Conservation (phyloP, 2,113 vertebrate genomes). For the Thryonomys swinderianus region DNA sequence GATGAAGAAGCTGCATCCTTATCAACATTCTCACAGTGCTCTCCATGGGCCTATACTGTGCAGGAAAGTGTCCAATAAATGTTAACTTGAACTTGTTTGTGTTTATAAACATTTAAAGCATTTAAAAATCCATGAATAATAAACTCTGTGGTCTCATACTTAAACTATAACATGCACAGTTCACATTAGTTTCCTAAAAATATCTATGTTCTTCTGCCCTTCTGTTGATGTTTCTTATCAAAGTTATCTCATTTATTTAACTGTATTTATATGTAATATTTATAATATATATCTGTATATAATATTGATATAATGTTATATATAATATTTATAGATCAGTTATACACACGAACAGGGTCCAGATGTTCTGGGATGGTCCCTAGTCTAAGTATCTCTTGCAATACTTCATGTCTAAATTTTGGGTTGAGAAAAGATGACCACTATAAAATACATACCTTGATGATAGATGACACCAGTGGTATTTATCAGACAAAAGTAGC, state of each 20-base stretch:
- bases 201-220: neutral
- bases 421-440: neutral
- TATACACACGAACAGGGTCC: neutral
- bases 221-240: constrained; percentile 9
- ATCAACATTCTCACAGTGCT: neutral
- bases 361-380: neutral
- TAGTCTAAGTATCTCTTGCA: neutral
- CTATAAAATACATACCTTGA: neutral
- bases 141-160: neutral
- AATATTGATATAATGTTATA: neutral
- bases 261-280: neutral
- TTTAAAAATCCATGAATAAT: neutral
- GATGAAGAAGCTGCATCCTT: neutral
- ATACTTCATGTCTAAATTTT: neutral
- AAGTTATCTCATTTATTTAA: constrained; percentile 18
- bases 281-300: neutral
- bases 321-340: neutral
- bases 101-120: constrained; percentile 4
- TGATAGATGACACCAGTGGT: neutral
- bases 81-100: constrained; percentile 17
- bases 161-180: neutral
- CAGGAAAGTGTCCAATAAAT: neutral
- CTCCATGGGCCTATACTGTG: neutral
- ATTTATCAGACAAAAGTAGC: neutral
- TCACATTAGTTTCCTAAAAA: neutral